phyloP scores from a whole-genome alignment of 2,797 vertebrate genomes.

The Coccyzus lansbergi region DNA sequence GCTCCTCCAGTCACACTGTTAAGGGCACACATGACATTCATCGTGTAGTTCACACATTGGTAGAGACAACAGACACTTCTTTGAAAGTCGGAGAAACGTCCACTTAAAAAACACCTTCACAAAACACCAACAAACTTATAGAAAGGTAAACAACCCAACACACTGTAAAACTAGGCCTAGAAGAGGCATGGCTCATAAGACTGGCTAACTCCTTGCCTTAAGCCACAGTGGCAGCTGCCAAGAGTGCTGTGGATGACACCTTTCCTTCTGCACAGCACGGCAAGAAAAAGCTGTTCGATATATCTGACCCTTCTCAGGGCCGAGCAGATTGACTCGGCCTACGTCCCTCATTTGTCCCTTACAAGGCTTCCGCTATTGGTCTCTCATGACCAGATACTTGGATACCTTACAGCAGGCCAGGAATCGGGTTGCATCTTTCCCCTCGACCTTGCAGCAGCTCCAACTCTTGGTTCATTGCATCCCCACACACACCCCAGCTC shows the following conservation, averaged over 20 bases:
- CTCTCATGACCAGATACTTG: fast-evolving
- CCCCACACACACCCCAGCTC: too few relatives aligned
- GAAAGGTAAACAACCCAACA: background rate
- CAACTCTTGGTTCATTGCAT: too few relatives aligned
- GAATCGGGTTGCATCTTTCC: background rate
- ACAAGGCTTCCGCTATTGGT: background rate
- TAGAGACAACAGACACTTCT: too few relatives aligned
- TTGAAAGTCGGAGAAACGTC: too few relatives aligned
- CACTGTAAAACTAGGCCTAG: background rate
- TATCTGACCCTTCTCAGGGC: background rate
- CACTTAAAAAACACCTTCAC: too few relatives aligned
- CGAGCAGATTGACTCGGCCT: background rate
- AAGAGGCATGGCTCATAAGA: background rate
- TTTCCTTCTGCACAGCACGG: background rate
- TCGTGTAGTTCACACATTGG: too few relatives aligned
- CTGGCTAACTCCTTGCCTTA: background rate
- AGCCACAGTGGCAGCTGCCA: background rate
- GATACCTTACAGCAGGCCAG: background rate
- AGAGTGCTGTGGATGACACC: background rate
- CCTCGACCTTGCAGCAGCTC: too few relatives aligned
- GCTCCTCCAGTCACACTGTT: too few relatives aligned
- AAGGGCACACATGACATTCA: too few relatives aligned
- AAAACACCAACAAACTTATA: too few relatives aligned
- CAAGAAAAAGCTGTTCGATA: background rate
- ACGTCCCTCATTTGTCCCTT: background rate